phyloP scores from a whole-genome alignment of 2,888 invertebrate genomes.

The Caenorhabditis sp. region DNA sequence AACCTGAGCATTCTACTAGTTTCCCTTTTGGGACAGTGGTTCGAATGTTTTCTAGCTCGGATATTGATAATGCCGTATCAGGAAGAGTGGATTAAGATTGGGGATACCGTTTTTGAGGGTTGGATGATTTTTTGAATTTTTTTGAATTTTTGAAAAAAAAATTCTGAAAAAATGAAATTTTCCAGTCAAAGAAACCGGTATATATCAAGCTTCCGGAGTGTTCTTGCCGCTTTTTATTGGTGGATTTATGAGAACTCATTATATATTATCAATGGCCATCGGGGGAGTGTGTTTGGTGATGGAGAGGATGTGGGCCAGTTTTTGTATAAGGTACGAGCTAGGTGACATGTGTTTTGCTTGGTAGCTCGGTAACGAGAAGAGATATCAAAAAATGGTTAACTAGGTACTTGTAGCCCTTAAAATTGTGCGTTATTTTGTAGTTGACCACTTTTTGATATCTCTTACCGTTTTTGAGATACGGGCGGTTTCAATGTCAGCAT shows the following conservation, averaged over 20 bases:
- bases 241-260: constrained; percentile 25
- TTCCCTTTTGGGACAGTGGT: constrained; percentile 33
- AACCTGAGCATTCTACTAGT: constrained; percentile 26
- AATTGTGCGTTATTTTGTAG: too few species aligned
- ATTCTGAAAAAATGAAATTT: neutral
- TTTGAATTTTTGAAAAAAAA: neutral
- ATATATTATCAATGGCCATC: constrained; percentile 16
- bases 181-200: constrained; percentile 5
- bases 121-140: neutral
- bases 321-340: constrained; percentile 16
- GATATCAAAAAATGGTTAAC: too few species aligned
- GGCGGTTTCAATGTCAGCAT: too few species aligned
- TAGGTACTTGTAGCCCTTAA: too few species aligned
- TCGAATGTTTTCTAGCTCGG: constrained; percentile 32
- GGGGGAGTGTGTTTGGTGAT: constrained; percentile 30
- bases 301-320: constrained; percentile 27
- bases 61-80: constrained; percentile 39
- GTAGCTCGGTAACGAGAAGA: too few species aligned
- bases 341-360: neutral
- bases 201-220: constrained; percentile 18
- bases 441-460: too few species aligned
- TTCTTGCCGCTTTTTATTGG: constrained; percentile 32
- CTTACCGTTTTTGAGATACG: neutral
- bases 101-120: constrained; percentile 31
- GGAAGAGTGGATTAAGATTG: constrained; percentile 38